Evolutionary conservation across 2,888 invertebrate genomes (phyloP).

Genomic region (Agrochola lychnidis): DNA sequence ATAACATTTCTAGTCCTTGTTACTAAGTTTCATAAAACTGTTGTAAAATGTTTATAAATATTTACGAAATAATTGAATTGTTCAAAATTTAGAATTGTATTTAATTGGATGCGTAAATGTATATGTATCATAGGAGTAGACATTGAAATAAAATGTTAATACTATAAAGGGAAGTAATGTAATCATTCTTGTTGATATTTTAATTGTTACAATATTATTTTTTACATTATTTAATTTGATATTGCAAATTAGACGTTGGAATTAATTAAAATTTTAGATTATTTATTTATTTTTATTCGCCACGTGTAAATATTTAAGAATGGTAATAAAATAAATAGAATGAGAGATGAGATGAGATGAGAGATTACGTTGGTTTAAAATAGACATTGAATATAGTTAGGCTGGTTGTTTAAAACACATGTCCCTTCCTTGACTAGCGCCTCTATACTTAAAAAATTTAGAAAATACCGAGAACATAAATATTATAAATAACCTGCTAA

Average conservation of each 20-base stretch:
- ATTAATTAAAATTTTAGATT: not conserved
- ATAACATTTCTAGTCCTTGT: constrained; percentile 76
- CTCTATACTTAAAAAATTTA: constrained; percentile 1
- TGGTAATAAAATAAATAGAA: constrained; percentile 18
- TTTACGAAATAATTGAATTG: constrained; percentile 82
- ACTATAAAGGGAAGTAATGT: constrained; percentile 83
- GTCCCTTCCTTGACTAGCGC: constrained; percentile 37
- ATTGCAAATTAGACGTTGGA: constrained; percentile 23
- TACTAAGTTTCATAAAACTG: constrained; percentile 83
- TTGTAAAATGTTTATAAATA: constrained; percentile 88
- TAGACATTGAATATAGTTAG: constrained; percentile 12
- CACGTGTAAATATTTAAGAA: constrained; percentile 47
- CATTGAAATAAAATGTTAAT: constrained; percentile 78
- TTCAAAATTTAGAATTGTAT: constrained; percentile 77
- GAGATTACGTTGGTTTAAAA: constrained; percentile 5
- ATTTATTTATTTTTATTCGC: constrained; percentile 17
- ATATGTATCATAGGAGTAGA: constrained; percentile 75
- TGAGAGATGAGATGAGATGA: too few species aligned
- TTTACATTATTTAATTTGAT: constrained; percentile 18
- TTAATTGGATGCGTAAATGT: constrained; percentile 80
- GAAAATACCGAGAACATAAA: not conserved
- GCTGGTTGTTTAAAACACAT: constrained; percentile 48
- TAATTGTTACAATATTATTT: constrained; percentile 20
- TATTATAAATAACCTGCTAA: not conserved
- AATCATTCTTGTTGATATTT: constrained; percentile 70